Evolutionary conservation across 2,113 vertebrate species (phyloP).

Genomic region (Panurus biarmicus): DNA sequence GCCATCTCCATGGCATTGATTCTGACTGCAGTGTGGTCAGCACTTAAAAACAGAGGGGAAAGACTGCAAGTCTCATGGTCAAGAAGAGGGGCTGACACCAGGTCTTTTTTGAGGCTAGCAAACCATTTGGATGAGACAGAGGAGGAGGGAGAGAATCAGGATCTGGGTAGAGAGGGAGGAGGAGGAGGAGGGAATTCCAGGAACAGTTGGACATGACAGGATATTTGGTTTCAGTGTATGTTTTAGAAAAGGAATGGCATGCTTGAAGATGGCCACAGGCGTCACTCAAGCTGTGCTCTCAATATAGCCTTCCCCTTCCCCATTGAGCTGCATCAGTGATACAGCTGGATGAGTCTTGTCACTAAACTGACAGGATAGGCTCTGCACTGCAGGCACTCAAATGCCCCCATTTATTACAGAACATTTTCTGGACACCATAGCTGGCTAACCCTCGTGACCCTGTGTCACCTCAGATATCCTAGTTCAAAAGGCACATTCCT

Average conservation of each 20-base stretch:
- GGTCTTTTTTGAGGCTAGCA: neutral
- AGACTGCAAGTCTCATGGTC: neutral
- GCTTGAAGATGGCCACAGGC: neutral
- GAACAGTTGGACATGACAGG: neutral
- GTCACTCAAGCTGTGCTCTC: neutral
- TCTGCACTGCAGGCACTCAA: neutral
- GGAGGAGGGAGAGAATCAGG: neutral
- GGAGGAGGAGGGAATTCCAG: neutral
- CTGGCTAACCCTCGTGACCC: neutral
- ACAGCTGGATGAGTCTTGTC: neutral
- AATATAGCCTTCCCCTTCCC: neutral
- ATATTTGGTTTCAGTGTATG: neutral
- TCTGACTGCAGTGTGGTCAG: neutral
- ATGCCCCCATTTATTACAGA: neutral
- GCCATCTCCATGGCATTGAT: neutral
- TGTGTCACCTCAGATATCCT: neutral
- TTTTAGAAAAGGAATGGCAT: slow-evolving; percentile 23
- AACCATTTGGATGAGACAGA: neutral
- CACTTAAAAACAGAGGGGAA: neutral
- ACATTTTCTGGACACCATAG: neutral
- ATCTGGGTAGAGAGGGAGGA: neutral
- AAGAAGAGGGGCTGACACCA: neutral
- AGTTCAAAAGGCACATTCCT: neutral
- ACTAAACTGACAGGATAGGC: neutral
- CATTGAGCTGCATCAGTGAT: neutral